Conservation (phyloP, 92 coral and sea anemone genomes). For the Palythoa caribaeorum region DNA sequence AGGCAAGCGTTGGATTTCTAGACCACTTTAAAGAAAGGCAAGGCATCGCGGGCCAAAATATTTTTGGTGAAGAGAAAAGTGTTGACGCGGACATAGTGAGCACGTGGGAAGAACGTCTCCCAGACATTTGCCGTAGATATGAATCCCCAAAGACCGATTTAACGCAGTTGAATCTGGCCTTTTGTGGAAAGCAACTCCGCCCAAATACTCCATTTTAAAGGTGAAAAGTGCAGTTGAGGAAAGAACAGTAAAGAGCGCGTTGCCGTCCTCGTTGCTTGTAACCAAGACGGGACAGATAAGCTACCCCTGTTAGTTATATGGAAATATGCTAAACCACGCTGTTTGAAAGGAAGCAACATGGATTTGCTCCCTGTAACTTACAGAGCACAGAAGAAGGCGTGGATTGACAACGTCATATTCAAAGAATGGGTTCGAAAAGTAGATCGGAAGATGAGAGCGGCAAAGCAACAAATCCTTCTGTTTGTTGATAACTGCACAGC, state of each 20-base stretch:
- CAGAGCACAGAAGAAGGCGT: conserved; percentile 53
- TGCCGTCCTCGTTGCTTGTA: conserved; percentile 44
- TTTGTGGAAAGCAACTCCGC: conserved; percentile 49
- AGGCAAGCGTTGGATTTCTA: conserved; percentile 59
- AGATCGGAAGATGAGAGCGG: conserved; percentile 56
- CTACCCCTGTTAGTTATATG: conserved; percentile 63
- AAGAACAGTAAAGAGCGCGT: conserved; percentile 50
- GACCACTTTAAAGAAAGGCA: conserved; percentile 66
- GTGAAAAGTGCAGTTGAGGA: conserved; percentile 50
- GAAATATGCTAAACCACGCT: conserved; percentile 53
- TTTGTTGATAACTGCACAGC: conserved; percentile 63
- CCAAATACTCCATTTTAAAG: conserved; percentile 49
- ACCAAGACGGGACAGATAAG: conserved; percentile 59
- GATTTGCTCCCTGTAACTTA: conserved; percentile 58
- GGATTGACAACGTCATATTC: conserved; percentile 31
- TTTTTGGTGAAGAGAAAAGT: conserved; percentile 61
- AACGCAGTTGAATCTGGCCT: conserved; percentile 60
- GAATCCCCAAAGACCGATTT: conserved; percentile 38
- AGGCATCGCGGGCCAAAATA: conserved; percentile 57
- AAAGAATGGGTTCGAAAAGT: conserved; percentile 54
- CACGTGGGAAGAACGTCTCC: conserved; percentile 52
- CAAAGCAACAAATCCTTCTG: conserved; percentile 55
- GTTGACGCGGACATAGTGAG: conserved; percentile 47
- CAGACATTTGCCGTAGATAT: conserved; percentile 51
- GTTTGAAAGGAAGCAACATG: conserved; percentile 53